Conservation (phyloP, 2,113 vertebrate genomes). For the Marmota monax region DNA sequence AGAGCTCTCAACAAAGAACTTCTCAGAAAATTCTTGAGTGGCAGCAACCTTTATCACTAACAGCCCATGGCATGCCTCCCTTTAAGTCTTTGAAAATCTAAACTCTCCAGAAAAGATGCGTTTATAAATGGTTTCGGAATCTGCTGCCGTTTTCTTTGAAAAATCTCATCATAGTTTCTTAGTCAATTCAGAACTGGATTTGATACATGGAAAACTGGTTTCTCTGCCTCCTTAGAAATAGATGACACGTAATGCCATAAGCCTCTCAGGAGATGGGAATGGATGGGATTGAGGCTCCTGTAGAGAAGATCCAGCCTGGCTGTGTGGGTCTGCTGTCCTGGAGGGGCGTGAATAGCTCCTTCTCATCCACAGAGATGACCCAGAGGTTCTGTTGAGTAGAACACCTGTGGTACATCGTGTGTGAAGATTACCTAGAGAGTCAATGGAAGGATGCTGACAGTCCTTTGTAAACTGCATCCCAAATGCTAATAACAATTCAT, state of each 20-base stretch:
- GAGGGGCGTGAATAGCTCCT: not conserved
- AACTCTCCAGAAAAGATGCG: not conserved
- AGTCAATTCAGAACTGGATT: not conserved
- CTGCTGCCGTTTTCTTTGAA: not conserved
- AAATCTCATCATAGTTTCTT: not conserved
- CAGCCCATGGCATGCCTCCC: not conserved
- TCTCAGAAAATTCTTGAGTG: not conserved
- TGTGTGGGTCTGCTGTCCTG: not conserved
- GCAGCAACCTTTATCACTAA: not conserved
- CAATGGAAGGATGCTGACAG: not conserved
- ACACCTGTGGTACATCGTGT: not conserved
- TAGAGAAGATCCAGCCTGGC: not conserved
- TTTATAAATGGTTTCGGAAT: conserved; percentile 7
- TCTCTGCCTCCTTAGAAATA: not conserved
- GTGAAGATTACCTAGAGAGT: not conserved
- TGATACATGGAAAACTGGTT: not conserved
- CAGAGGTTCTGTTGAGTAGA: not conserved
- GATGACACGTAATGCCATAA: too few species aligned
- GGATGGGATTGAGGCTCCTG: not conserved
- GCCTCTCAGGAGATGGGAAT: not conserved
- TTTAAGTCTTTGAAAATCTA: conserved; percentile 18
- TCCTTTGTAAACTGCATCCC: not conserved
- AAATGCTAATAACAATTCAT: conserved; percentile 42
- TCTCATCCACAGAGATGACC: not conserved
- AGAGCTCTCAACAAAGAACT: not conserved